Base-by-base conservation (phyloP, 2,797 vertebrate genomes). In the Hirundo rustica region DNA sequence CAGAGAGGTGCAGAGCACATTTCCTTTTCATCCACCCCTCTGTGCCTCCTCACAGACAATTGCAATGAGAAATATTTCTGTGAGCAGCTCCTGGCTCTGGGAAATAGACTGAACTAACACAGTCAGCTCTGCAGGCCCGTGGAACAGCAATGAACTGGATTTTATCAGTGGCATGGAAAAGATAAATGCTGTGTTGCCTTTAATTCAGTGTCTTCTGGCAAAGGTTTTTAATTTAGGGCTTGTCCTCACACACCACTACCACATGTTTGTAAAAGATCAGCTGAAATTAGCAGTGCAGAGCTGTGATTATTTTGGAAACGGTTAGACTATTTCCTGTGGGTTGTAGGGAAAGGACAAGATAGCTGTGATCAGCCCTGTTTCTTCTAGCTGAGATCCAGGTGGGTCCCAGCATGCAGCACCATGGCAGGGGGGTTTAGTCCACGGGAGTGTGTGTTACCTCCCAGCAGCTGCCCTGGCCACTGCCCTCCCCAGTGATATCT, bases 231-330 rank as follows among this genome's bases (percentile, higher is more conserved):
- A 66, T 64, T 58, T 62, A 51, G 51, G 45, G 40, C 42, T 92
- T 81, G 51, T 85, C 53, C 74, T 94, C 36, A 38, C 51, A 34
- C 51, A 71, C 19, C 47, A 34, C 22, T 81, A 7, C 25, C 18
- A 30, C 3, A 2, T 23, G 15, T 65, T 95, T 93, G 25, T 44
- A 34, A 72, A 92, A 85, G 87, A 50, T 65, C 32, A 58, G 38
- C 45, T 91, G 74, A 74, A 74, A 64, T 80, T 30, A 80, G 45
- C 64, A 58, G 51, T 12, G 34, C 9, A 17, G 9, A 2, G 19
- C 62, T 87, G 48, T 55, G 75, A 32, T 91, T 88, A 26, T 66
- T 91, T 91, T 84, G 83, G 34, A 88, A 85, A 83, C 57, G 1
- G 38, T 74, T 87, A 34, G 82, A 61, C 74, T 58, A 77, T 89